Conservation (phyloP, 92 coral and sea anemone species). For the Siderastrea radians region DNA sequence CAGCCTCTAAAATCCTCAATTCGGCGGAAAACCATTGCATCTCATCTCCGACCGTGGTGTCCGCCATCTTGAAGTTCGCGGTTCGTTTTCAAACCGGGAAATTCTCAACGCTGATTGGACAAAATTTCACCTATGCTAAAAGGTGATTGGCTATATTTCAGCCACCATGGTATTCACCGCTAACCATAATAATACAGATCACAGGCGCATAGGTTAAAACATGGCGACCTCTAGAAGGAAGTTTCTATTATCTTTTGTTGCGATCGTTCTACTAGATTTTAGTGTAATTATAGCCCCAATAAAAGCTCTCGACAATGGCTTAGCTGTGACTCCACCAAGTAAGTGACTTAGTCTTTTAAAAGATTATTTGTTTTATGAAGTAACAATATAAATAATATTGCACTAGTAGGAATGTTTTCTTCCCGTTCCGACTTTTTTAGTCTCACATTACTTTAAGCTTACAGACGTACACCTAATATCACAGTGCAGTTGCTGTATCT, state of each 20-base stretch:
- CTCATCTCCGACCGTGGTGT: slow-evolving; percentile 7
- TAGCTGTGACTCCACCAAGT: slow-evolving; percentile 84
- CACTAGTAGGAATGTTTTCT: no score
- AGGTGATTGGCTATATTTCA: slow-evolving; percentile 47
- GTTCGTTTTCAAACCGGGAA: slow-evolving; percentile 22
- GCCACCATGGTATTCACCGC: background rate
- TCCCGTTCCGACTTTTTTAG: no score
- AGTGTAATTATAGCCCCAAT: background rate
- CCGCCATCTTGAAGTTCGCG: slow-evolving; percentile 79
- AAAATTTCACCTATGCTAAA: background rate
- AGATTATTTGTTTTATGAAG: background rate
- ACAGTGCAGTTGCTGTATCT: no score
- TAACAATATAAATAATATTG: background rate
- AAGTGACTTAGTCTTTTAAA: background rate
- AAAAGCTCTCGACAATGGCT: slow-evolving; percentile 67
- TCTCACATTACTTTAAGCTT: no score
- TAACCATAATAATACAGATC: background rate
- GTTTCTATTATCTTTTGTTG: background rate
- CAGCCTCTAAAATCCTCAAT: slow-evolving; percentile 81
- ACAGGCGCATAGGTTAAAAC: slow-evolving; percentile 15
- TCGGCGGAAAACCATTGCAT: slow-evolving; percentile 68
- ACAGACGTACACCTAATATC: no score
- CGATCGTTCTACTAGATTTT: background rate
- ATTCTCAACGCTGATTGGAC: slow-evolving; percentile 58
- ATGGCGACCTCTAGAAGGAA: slow-evolving; percentile 7